Percentiles rank a stretch among this genome's conserved stretches.
Evolutionary conservation across 2,888 invertebrate genomes (phyloP).

Genomic region (Heliconius sara): DNA sequence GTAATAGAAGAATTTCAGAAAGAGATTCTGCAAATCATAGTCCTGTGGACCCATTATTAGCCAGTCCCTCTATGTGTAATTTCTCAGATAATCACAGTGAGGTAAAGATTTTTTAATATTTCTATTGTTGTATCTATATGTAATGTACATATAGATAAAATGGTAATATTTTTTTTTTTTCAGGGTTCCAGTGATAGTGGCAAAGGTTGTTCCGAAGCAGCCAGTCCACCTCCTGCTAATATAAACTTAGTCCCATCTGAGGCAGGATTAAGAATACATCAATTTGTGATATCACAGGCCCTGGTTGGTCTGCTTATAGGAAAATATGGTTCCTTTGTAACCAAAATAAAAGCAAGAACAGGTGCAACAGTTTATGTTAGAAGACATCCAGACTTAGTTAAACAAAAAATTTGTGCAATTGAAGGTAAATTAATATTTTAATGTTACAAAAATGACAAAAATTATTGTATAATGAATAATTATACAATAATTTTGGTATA

Average conservation of each 20-base stretch:
- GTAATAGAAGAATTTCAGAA: constrained; percentile 71
- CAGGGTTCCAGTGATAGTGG: constrained; percentile 93
- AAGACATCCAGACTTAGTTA: constrained; percentile 88
- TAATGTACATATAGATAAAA: constrained; percentile 4
- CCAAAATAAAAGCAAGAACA: constrained; percentile 90
- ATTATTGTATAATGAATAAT: too few species aligned
- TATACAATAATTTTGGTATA: constrained; percentile 9
- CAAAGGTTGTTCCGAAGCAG: constrained; percentile 89
- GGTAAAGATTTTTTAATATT: constrained; percentile 61
- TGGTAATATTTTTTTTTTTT: constrained; percentile 45
- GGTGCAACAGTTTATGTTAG: constrained; percentile 91
- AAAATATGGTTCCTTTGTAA: constrained; percentile 91
- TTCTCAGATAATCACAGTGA: constrained; percentile 89
- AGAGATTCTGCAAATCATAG: constrained; percentile 92
- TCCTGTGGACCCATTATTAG: constrained; percentile 88
- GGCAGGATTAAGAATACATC: constrained; percentile 83
- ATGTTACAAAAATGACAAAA: neutral
- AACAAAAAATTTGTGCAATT: constrained; percentile 92
- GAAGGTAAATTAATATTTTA: constrained; percentile 83
- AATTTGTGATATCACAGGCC: constrained; percentile 89
- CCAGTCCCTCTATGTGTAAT: constrained; percentile 87
- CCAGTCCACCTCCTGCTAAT: constrained; percentile 87
- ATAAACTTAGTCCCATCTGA: constrained; percentile 79
- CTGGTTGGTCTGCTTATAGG: constrained; percentile 95
- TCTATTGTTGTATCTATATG: constrained; percentile 5